These are phyloP conservation scores for Astyanax mexicanus DNA, from an alignment of 2,797 vertebrate genomes.

Conservation along the genomic window DNA sequence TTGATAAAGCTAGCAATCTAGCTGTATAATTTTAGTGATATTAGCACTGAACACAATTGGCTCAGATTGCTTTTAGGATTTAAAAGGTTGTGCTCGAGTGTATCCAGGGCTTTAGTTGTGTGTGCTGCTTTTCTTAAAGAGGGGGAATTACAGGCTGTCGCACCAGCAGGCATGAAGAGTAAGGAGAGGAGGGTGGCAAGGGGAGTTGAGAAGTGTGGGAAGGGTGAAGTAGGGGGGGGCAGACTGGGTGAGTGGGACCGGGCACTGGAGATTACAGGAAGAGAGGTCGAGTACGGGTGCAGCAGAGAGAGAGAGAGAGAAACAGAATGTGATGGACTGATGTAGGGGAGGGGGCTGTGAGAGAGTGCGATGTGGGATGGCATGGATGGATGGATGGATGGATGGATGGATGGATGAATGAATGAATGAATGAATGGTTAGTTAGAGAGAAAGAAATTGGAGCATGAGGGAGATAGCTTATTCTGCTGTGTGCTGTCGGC, in stretches of 20 bases:
- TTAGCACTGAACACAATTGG: neutral
- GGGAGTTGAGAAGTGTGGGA: too few relatives aligned
- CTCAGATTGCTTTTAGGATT: neutral
- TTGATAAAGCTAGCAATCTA: neutral
- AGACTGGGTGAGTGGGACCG: slow-evolving; percentile 25
- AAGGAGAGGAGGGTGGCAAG: neutral
- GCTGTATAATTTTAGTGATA: too few relatives aligned
- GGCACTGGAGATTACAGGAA: neutral
- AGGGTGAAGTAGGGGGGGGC: neutral
- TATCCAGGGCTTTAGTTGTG: neutral
- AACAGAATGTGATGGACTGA: neutral
- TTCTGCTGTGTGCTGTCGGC: slow-evolving; percentile 17
- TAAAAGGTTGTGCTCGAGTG: neutral
- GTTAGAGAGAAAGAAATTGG: slow-evolving; percentile 23
- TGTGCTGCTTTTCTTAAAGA: neutral
- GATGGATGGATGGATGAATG: too few relatives aligned
- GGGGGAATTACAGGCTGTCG: neutral
- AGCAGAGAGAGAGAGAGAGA: neutral
- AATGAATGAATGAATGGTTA: slow-evolving; percentile 3
- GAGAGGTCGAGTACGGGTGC: neutral
- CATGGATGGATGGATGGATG: neutral
- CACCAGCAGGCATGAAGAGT: neutral
- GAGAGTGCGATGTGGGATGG: too few relatives aligned
- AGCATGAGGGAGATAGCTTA: slow-evolving; percentile 20
- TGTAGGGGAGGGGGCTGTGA: too few relatives aligned